These are phyloP conservation scores for Desmodus rotundus DNA, from an alignment of 2,113 vertebrate species.

Conservation along the genomic window DNA sequence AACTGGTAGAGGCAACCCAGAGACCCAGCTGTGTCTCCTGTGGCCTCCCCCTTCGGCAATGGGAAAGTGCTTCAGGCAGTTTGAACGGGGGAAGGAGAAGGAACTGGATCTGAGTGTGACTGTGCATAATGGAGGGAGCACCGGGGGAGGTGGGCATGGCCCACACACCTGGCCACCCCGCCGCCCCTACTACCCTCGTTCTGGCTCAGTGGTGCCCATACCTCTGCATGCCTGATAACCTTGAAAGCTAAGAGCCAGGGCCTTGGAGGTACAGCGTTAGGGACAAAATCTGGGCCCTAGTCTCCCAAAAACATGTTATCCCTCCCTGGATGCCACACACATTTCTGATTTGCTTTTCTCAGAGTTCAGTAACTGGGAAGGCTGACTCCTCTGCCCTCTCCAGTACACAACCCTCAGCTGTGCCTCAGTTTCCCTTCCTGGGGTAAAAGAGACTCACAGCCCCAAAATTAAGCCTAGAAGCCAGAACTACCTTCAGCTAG, in stretches of 20 bases:
- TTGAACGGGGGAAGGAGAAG: background rate
- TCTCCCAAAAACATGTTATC: background rate
- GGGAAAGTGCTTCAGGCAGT: background rate
- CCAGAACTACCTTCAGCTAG: background rate
- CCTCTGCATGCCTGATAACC: background rate
- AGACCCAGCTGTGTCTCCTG: background rate
- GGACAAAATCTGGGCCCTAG: background rate
- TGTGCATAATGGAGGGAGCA: background rate
- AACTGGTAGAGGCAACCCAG: background rate
- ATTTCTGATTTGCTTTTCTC: background rate
- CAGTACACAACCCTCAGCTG: background rate
- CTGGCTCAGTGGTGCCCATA: conserved; percentile 29
- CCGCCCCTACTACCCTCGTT: background rate
- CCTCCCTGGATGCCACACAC: background rate
- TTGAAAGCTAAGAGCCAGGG: conserved; percentile 1
- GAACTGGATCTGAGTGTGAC: background rate
- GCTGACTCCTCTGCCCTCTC: background rate
- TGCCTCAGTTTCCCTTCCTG: background rate
- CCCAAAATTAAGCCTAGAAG: background rate
- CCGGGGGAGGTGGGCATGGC: background rate
- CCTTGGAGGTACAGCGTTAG: background rate
- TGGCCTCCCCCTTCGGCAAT: background rate
- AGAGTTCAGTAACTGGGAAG: background rate
- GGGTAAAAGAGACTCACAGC: background rate
- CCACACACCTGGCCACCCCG: background rate